These are phyloP conservation scores for Choristoneura rosaceana DNA, from an alignment of 2,888 invertebrate species.

Conservation along the genomic window DNA sequence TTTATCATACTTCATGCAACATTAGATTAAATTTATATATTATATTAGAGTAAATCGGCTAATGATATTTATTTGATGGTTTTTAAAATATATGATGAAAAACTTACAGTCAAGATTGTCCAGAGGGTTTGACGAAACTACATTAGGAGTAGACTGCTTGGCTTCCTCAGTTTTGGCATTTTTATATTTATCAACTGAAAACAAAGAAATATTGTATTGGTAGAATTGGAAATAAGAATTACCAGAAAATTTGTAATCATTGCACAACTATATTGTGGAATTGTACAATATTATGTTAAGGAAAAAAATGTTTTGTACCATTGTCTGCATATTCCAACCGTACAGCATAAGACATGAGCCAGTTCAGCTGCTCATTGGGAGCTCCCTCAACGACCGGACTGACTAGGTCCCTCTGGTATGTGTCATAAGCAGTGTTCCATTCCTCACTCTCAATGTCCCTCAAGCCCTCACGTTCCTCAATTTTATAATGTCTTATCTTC, in stretches of 20 bases:
- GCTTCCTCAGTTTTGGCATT: constrained; percentile 87
- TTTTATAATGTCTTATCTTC: constrained; percentile 94
- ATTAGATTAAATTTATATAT: too few species aligned
- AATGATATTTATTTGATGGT: too few species aligned
- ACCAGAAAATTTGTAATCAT: background rate
- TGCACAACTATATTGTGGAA: background rate
- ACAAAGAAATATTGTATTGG: background rate
- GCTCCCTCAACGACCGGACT: constrained; percentile 88
- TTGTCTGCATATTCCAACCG: constrained; percentile 93
- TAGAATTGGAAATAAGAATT: background rate
- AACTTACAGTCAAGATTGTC: constrained; percentile 94
- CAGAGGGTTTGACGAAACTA: constrained; percentile 92
- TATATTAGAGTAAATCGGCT: too few species aligned
- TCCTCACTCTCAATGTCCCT: constrained; percentile 87
- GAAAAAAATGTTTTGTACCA: constrained; percentile 74
- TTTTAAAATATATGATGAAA: background rate
- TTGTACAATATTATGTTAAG: background rate
- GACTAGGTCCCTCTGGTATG: constrained; percentile 91
- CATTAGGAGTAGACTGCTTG: constrained; percentile 88
- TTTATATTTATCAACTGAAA: constrained; percentile 89
- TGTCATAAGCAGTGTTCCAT: constrained; percentile 90
- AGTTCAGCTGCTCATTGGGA: constrained; percentile 90
- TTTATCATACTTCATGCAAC: too few species aligned
- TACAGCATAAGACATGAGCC: constrained; percentile 94
- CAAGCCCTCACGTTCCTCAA: constrained; percentile 91